Base-by-base conservation (phyloP, 2,888 invertebrate genomes). In the Pollenia angustigena region DNA sequence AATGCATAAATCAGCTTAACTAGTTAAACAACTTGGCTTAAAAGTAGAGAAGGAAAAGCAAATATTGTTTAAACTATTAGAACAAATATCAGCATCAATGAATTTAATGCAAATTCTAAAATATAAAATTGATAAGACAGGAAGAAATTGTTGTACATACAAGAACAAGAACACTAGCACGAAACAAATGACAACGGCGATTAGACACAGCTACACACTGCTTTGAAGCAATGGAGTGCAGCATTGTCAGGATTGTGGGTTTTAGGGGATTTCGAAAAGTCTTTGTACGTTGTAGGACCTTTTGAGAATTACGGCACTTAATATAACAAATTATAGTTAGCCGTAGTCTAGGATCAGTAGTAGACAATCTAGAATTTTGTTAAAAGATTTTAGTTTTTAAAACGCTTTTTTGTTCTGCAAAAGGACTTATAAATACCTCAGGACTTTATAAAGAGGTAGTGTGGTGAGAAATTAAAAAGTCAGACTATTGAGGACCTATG, bases 101-200 rank as follows among this genome's bases (percentile, higher is more conserved):
- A 81, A 87, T 87, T 84, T 66, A 74, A 87, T 87, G 83, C 72
- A 87, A 87, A 87, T 83, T 87, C 80, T 60, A 54, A 83, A 83
- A 68, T 74, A 50, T 68, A 81, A 81, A 84, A 81, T 84, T 87
- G 86, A 87, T 81, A 87, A 84, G 81, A 74, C 80, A 83, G 81
- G 76, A 87, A 87, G 80, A 87, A 83, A 87, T 68, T 84, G 81
- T 87, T 81, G 80, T 54, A 84, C 83, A 83, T 71, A 50, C 23
- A 44, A 71, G 56, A 82, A 82, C 81, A 82, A 75, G 68, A 82
- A 78, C 56, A 78, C 46, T 78, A 58, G 54, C 71, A 79, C 71
- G 46, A 66, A 79, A 72, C 83, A 69, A 83, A 83, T 64, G 76
- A 78, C 72, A 79, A 66, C 44, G 42, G 72, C 58, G 84, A 82